Evolutionary conservation across 2,797 vertebrate species (phyloP).

Genomic region (Xenentodon cancila): DNA sequence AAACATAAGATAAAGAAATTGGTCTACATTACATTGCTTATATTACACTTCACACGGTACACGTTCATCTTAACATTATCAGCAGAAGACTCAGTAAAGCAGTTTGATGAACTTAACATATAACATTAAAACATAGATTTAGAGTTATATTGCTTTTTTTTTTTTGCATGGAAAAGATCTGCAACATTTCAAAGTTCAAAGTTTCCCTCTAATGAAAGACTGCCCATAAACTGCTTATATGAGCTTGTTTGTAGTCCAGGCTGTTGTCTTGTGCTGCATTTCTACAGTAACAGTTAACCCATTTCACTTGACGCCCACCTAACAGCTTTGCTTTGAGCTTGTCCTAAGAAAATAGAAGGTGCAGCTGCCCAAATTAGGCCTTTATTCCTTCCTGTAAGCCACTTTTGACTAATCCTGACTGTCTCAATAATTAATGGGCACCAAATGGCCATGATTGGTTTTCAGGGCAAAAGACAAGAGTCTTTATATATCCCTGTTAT

Average conservation of each 20-base stretch:
- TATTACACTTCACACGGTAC: too few relatives aligned
- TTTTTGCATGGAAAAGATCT: not conserved
- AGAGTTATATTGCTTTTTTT: too few relatives aligned
- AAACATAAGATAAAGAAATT: too few relatives aligned
- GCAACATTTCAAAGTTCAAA: not conserved
- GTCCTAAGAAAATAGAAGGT: too few relatives aligned
- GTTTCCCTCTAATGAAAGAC: not conserved
- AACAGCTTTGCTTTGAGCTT: not conserved
- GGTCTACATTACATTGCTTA: too few relatives aligned
- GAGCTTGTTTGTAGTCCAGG: not conserved
- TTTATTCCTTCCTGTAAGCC: not conserved
- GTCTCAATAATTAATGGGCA: not conserved
- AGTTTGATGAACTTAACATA: too few relatives aligned
- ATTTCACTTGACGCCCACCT: not conserved
- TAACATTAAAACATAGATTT: too few relatives aligned
- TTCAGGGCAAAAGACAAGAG: not conserved
- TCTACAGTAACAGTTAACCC: not conserved
- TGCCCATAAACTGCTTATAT: not conserved
- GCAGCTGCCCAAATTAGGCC: not conserved
- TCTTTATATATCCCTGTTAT: not conserved
- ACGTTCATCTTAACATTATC: too few relatives aligned
- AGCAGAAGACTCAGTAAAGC: too few relatives aligned
- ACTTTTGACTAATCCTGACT: not conserved
- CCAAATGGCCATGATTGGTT: conserved; percentile 1
- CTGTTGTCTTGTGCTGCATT: not conserved